phyloP scores from a whole-genome alignment of 2,113 vertebrate species.

The Grallaria varia region DNA sequence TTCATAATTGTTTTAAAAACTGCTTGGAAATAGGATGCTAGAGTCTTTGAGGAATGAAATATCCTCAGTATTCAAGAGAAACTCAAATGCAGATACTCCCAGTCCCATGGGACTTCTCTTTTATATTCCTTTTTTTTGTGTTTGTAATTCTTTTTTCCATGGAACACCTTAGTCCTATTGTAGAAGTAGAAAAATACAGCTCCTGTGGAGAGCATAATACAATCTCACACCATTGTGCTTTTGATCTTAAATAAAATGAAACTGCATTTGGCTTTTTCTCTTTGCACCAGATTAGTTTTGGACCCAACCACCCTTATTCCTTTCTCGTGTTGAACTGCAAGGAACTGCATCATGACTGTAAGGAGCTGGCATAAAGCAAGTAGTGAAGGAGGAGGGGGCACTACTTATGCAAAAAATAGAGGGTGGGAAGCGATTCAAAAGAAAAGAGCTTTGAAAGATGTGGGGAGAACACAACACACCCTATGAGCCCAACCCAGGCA shows the following conservation, averaged over 20 bases:
- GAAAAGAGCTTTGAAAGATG: not conserved
- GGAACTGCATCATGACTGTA: not conserved
- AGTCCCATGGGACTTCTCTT: not conserved
- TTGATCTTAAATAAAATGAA: constrained; percentile 55
- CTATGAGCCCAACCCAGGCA: not conserved
- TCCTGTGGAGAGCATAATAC: constrained; percentile 51
- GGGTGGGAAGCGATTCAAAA: not conserved
- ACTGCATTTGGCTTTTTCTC: constrained; percentile 14
- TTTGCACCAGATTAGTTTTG: constrained; percentile 3
- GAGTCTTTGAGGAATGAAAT: not conserved
- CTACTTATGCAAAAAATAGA: not conserved
- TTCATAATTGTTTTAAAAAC: not conserved
- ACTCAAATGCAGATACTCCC: not conserved
- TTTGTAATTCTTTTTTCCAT: constrained; percentile 3
- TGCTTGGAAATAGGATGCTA: not conserved
- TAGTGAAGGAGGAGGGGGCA: not conserved
- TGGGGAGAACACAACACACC: not conserved
- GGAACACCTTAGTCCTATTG: constrained; percentile 59
- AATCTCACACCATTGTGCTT: constrained; percentile 49
- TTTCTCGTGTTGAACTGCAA: constrained; percentile 41
- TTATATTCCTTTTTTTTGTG: not conserved
- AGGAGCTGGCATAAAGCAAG: not conserved
- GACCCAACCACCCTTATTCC: not conserved
- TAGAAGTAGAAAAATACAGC: constrained; percentile 47
- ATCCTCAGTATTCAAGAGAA: not conserved